A percentile compares a stretch with the other conserved stretches of the same genome.
Conservation (phyloP, 2,797 vertebrate genomes). For the Danio jaintianensis region DNA sequence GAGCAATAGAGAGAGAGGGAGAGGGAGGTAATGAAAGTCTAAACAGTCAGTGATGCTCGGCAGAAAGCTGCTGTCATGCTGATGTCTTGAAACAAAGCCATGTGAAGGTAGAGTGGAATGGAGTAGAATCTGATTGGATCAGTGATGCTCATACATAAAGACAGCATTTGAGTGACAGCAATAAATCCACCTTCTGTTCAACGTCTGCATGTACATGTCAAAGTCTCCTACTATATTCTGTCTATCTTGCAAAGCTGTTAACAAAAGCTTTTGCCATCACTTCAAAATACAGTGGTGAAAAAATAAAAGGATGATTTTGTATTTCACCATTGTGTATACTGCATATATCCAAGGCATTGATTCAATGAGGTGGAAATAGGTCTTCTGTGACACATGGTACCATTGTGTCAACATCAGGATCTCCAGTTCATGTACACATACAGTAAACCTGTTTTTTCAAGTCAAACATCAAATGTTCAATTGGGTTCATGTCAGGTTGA, state of each 20-base stretch:
- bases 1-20: conserved; percentile 1
- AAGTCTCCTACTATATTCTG: conserved; percentile 11
- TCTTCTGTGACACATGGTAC: too few species aligned
- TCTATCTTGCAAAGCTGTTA: conserved; percentile 16
- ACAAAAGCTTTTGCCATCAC: conserved; percentile 8
- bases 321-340: neutral
- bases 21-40: conserved; percentile 34
- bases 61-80: conserved; percentile 52
- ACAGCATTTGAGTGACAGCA: conserved; percentile 30
- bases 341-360: too few species aligned
- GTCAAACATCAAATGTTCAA: too few species aligned
- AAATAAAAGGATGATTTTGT: neutral
- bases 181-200: conserved; percentile 30
- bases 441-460: too few species aligned
- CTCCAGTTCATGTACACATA: too few species aligned
- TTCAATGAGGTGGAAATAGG: too few species aligned
- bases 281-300: neutral
- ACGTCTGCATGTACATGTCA: conserved; percentile 25
- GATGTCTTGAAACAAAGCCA: conserved; percentile 31
- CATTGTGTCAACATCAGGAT: too few species aligned
- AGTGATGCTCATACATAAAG: neutral
- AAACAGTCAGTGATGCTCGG: conserved; percentile 23
- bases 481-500: too few species aligned
- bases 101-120: neutral
- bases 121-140: conserved; percentile 8